A percentile compares a stretch with the other conserved stretches of the same genome.
These are phyloP conservation scores for Trichonephila clavata DNA, from an alignment of 1,140 invertebrate genomes.

Conservation along the genomic window DNA sequence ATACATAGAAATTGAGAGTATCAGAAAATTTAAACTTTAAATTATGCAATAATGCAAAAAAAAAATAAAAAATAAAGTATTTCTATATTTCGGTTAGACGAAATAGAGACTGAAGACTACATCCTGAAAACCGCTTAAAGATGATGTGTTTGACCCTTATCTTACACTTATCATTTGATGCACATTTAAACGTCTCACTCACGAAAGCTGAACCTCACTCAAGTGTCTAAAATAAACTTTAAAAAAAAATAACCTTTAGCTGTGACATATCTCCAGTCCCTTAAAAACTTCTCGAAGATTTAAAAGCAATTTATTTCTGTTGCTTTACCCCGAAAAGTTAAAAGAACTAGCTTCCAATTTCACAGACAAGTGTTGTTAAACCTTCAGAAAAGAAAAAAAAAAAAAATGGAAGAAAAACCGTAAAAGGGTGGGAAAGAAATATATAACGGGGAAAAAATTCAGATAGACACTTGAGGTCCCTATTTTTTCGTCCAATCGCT, in stretches of 20 bases:
- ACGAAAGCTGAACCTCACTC: background rate
- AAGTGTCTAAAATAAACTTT: constrained; percentile 30
- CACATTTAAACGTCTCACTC: background rate
- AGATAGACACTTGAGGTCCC: constrained; percentile 21
- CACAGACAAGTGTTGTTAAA: constrained; percentile 36
- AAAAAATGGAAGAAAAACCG: background rate
- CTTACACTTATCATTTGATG: too few species aligned
- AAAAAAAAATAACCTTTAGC: background rate
- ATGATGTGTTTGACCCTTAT: too few species aligned
- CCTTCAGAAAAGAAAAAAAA: background rate
- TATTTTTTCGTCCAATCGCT: constrained; percentile 47
- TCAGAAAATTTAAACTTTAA: too few species aligned
- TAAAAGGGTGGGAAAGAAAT: background rate
- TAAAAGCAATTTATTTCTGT: constrained; percentile 11
- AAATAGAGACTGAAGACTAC: too few species aligned
- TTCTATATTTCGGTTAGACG: too few species aligned
- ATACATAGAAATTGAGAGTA: too few species aligned
- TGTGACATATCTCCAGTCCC: background rate
- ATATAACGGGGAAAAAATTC: background rate
- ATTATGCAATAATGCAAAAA: too few species aligned
- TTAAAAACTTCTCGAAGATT: background rate
- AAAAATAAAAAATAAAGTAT: too few species aligned
- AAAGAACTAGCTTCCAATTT: constrained; percentile 28
- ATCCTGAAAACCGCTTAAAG: too few species aligned
- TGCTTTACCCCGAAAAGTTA: background rate